Evolutionary conservation across 64 coral and sea anemone genomes (phyloP), one percentile per base, ranked within the genome.

Genomic region (Montipora capricornis): DNA sequence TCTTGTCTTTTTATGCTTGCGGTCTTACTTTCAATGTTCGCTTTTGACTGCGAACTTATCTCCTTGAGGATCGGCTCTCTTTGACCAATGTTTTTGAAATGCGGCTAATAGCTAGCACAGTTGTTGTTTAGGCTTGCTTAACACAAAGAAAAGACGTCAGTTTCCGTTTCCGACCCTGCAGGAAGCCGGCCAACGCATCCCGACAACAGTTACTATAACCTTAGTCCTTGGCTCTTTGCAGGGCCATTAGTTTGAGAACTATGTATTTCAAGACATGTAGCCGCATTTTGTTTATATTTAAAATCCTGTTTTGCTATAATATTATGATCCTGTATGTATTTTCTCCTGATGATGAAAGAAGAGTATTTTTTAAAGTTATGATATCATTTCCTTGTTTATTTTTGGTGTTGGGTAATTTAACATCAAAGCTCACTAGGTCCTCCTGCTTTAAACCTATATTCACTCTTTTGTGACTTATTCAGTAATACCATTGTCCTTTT

Each of bases 151-250:
- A 84, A 86, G 66, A 73, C 62, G 66, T 68, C 48, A 20, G 68
- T 61, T 86, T 86, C 82, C 82, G 82, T 19, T 86, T 71, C 82
- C 82, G 82, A 68, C 49, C n/a, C 16, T 49, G 47, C 17, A 20
- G 66, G 82, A 44, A 62, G 17, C 66, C 82, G 64, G 62, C 64
- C 82, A 86, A 86, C 62, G 66, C 47, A 69, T 68, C 67, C 37
- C 37, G 62, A 73, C 10, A 71, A 52, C 46, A 8, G 11, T 11
- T 57, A 8, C 53, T 57, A 11, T 86, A n/a, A 16, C 66, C 5
- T 4, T 45, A 24, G 24, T 68, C 16, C 46, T 73, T 17, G 29
- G 0, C 20, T 47, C 59, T 17, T 58, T 68, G 14, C 16, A 62
- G 52, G 16, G 37, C 37, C 37, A 37, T 37, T 37, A 37, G 37